These are phyloP conservation scores for Thereuonema tuberculata DNA, from an alignment of 1,140 invertebrate species.

Conservation along the genomic window DNA sequence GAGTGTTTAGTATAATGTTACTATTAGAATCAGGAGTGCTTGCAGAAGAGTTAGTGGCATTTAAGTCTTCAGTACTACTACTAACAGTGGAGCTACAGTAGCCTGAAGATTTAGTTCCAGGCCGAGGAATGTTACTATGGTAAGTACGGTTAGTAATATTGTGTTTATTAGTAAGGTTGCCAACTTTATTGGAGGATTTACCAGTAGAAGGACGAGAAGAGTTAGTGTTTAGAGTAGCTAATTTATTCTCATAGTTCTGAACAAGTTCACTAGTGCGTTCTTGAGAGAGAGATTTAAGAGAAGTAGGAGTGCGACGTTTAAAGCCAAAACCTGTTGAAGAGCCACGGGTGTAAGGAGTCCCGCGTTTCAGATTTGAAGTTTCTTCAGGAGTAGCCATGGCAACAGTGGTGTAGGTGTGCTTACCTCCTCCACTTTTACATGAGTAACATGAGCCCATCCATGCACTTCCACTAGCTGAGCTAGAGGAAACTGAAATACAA, in stretches of 20 bases:
- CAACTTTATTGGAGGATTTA: neutral
- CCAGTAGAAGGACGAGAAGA: neutral
- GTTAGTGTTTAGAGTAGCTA: constrained; percentile 1
- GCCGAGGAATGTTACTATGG: neutral
- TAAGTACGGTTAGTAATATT: neutral
- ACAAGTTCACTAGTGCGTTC: constrained; percentile 6
- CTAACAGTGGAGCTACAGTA: neutral
- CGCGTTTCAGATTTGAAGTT: neutral
- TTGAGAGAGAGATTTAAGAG: constrained; percentile 1
- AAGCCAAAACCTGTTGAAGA: neutral
- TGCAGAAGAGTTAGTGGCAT: neutral
- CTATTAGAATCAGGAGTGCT: neutral
- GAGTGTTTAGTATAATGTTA: neutral
- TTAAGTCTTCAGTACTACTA: neutral
- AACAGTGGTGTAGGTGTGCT: constrained; percentile 10
- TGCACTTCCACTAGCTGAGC: neutral
- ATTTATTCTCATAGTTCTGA: constrained; percentile 2
- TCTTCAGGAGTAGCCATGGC: neutral
- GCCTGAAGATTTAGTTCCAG: neutral
- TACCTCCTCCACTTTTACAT: constrained; percentile 5
- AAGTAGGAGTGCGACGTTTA: neutral
- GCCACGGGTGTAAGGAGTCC: neutral
- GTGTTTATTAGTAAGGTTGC: neutral
- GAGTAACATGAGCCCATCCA: constrained; percentile 13
- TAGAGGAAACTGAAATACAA: neutral